A percentile compares a stretch with the other conserved stretches of the same genome.
These are phyloP conservation scores for Parnassius apollo DNA, from an alignment of 2,888 invertebrate species.

Conservation along the genomic window DNA sequence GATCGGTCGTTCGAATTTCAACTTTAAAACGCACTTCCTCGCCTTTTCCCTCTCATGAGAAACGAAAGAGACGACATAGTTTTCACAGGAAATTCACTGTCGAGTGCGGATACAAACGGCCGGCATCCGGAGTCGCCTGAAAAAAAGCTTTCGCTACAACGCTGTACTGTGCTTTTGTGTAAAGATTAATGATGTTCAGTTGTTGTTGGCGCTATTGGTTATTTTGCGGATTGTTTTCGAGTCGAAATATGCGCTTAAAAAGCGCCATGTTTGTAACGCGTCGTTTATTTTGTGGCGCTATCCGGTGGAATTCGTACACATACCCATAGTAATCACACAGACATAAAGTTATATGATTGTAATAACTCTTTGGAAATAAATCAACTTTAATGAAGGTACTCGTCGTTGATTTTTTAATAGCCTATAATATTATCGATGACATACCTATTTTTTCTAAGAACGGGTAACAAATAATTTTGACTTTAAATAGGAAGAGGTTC, in stretches of 20 bases:
- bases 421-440: too few species aligned
- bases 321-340: neutral
- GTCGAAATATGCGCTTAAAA: constrained; percentile 28
- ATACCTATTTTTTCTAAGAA: too few species aligned
- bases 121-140: constrained; percentile 66
- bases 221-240: constrained; percentile 34
- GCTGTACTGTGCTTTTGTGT: constrained; percentile 42
- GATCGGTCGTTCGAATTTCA: constrained; percentile 66
- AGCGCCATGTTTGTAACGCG: constrained; percentile 21
- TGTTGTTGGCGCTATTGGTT: constrained; percentile 40
- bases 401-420: too few species aligned
- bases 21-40: constrained; percentile 52
- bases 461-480: too few species aligned
- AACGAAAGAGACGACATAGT: constrained; percentile 40
- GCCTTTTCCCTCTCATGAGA: constrained; percentile 41
- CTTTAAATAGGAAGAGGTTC: too few species aligned
- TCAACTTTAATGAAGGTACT: too few species aligned
- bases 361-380: too few species aligned
- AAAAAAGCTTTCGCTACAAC: constrained; percentile 64
- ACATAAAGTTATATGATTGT: too few species aligned
- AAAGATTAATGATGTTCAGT: constrained; percentile 42
- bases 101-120: constrained; percentile 54
- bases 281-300: constrained; percentile 3
- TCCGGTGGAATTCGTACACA: neutral
- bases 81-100: constrained; percentile 44